These are phyloP conservation scores for Epirrhoe tristata DNA, from an alignment of 2,888 invertebrate species.

Conservation along the genomic window DNA sequence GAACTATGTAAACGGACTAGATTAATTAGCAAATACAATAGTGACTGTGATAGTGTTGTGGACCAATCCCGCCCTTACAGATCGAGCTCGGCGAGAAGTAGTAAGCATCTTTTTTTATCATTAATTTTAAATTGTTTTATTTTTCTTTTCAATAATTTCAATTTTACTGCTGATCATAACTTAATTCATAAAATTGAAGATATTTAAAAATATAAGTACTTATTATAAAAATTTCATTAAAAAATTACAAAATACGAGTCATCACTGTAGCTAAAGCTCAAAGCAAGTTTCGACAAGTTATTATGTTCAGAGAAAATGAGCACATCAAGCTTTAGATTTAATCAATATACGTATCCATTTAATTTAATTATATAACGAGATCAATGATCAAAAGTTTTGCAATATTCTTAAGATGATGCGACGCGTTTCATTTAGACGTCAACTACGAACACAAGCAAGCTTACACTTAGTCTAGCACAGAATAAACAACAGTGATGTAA, in stretches of 20 bases:
- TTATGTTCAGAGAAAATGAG: neutral
- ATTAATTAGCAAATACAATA: conserved; percentile 69
- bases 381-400: neutral
- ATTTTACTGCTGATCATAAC: neutral
- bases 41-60: conserved; percentile 81
- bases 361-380: neutral
- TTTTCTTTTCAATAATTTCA: neutral
- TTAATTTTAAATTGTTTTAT: conserved; percentile 4
- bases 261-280: neutral
- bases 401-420: neutral
- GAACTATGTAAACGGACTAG: conserved; percentile 78
- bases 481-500: conserved; percentile 40
- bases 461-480: conserved; percentile 1
- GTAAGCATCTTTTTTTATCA: conserved; percentile 64
- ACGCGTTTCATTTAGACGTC: conserved; percentile 13
- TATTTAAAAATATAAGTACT: neutral
- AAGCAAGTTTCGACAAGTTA: neutral
- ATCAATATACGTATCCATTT: neutral
- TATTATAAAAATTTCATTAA: neutral
- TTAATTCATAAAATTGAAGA: neutral
- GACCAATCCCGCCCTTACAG: conserved; percentile 70
- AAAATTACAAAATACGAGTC: neutral
- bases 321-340: neutral
- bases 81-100: conserved; percentile 73
- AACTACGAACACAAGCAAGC: conserved; percentile 12